Evolutionary conservation across 1,140 invertebrate species (phyloP), one percentile per base, ranked within the genome.

Genomic region (Oppia nitens): DNA sequence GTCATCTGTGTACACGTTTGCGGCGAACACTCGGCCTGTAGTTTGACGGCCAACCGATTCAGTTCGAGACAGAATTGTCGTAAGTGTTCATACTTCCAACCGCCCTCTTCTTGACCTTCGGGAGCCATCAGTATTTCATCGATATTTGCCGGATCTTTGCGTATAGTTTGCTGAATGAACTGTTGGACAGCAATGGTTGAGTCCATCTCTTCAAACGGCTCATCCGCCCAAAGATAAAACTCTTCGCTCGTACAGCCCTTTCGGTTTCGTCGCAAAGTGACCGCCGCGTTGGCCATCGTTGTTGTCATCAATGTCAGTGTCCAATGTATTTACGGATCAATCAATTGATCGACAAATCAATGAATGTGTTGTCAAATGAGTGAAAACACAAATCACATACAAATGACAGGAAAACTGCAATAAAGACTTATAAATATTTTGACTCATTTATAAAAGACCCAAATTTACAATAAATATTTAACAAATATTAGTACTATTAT

Each of bases 71-170:
- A 98, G 73, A 98, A 97, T 73, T 98, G 92, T 65, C 91, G 79
- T 32, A 99, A 77, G 76, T 99, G 96, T 76, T 99, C 96, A 73
- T 99, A 99, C 75, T 99, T 99, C 96, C 96, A 99, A 11, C 98
- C 93, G 40, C 94, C 94, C 74, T 98, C 93, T 71, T 99, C 95
- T 72, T 98, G 91, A 11, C 85, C 83, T 65, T 97, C 92, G 20
- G 96, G 96, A 73, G 94, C 89, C 64, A 82, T 90, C 14, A 99
- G 74, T 68, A 99, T 98, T 32, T 85, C 78, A 66, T 97, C 93
- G 55, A 98, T 84, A 75, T 94, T 90, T 23, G 83, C 79, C 26
- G 90, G 87, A 75, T 98, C 88, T 63, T 81, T 81, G 64, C 90
- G 79, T 61, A 99, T 98, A 64, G 89, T 83, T 73, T 99, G 95